These are phyloP conservation scores for Perithous albicinctus DNA, from an alignment of 2,888 invertebrate species.

Conservation along the genomic window DNA sequence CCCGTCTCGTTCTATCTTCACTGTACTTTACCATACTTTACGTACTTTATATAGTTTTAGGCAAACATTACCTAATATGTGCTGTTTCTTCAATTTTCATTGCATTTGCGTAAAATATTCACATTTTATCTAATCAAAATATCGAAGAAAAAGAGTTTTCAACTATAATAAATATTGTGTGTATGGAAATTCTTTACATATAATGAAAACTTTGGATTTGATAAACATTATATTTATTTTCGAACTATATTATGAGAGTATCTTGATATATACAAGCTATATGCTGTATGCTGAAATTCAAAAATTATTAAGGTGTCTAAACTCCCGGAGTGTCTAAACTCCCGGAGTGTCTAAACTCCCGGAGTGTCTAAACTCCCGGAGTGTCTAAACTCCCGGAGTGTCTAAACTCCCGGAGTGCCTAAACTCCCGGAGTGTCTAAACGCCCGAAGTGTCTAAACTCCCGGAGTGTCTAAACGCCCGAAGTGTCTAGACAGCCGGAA, in stretches of 20 bases:
- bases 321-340: too few relatives aligned
- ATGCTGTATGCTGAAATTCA: too few relatives aligned
- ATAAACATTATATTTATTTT: not conserved
- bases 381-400: too few relatives aligned
- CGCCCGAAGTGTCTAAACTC: too few relatives aligned
- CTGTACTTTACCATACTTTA: constrained; percentile 4
- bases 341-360: too few relatives aligned
- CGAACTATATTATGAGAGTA: too few relatives aligned
- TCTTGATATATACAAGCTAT: not conserved
- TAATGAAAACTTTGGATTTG: not conserved
- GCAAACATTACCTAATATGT: not conserved
- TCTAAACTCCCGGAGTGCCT: too few relatives aligned
- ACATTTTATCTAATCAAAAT: not conserved
- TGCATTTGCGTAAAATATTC: not conserved
- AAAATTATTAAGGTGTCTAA: too few relatives aligned
- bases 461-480: too few relatives aligned
- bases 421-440: too few relatives aligned
- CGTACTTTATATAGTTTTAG: not conserved
- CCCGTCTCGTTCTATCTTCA: constrained; percentile 49
- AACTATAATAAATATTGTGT: not conserved
- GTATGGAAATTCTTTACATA: not conserved
- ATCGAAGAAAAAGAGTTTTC: not conserved
- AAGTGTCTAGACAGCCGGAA: too few relatives aligned
- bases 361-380: too few relatives aligned
- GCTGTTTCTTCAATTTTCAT: not conserved